Evolutionary conservation across 2,888 invertebrate genomes (phyloP), one percentile per base, ranked within the genome.

Genomic region (Sphaeridia pumilis): DNA sequence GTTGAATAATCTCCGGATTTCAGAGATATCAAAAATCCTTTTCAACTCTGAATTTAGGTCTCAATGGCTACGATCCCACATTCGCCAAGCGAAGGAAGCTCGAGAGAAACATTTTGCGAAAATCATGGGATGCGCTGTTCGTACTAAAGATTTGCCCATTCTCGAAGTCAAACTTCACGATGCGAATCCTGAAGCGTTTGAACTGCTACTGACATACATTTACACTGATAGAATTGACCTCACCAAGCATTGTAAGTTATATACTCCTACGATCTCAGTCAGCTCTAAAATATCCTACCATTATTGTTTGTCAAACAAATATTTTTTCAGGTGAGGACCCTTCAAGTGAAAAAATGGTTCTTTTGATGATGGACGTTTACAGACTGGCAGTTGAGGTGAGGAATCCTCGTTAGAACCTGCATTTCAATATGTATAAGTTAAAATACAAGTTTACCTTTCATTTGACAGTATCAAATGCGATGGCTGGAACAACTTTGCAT

Each of bases 201-300:
- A 85, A 66, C 85, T 93, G 80, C 85, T 94, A 17, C 75, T 95
- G 21, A 87, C 89, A 69, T 94, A 92, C 66, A 90, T 94, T 59
- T 95, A 94, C 69, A 93, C 90, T 4, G 94, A 94, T 72, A 79
- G 85, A 49, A 93, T 95, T 47, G 89, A 92, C 69, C 85, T 88
- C 1, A 83, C 84, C 0, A 83, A 84, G 65, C 81, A 81, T 71
- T 79, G 80, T 77, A 60, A 58, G 62, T 58, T 14, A n/a, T n/a
- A n/a, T n/a, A n/a, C n/a, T n/a, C n/a, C n/a, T n/a, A n/a, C n/a
- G n/a, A n/a, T n/a, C n/a, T n/a, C n/a, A n/a, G n/a, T n/a, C n/a
- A n/a, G n/a, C n/a, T n/a, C n/a, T n/a, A n/a, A n/a, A n/a, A n/a
- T n/a, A n/a, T n/a, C n/a, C n/a, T n/a, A n/a, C n/a, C n/a, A n/a